These are phyloP conservation scores for Lacerta viridis DNA, from an alignment of 2,797 vertebrate genomes.

Conservation along the genomic window DNA sequence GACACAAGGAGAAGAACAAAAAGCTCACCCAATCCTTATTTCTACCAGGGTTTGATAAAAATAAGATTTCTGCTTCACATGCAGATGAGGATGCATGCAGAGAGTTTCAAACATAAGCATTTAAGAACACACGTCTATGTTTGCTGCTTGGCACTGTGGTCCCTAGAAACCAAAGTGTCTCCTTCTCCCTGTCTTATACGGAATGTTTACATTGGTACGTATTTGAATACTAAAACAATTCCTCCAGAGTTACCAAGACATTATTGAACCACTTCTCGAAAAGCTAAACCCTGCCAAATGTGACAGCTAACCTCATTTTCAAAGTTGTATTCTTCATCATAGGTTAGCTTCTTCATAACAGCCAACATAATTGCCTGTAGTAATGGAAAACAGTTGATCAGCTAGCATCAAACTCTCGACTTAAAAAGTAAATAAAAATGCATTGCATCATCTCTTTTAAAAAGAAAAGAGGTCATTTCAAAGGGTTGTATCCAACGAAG, in stretches of 20 bases:
- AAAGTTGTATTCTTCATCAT: constrained; percentile 99
- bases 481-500: no score
- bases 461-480: neutral
- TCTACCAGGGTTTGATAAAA: neutral
- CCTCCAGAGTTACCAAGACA: neutral
- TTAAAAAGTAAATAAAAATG: neutral
- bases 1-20: neutral
- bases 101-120: neutral
- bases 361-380: constrained; percentile 94
- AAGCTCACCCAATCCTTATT: neutral
- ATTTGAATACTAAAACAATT: neutral
- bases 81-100: neutral
- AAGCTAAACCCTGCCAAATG: constrained; percentile 19
- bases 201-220: neutral
- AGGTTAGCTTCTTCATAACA: constrained; percentile 98
- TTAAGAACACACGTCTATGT: neutral
- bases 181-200: no score
- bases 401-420: neutral
- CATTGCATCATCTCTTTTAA: neutral
- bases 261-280: neutral
- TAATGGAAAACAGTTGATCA: constrained; percentile 49
- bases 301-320: constrained; percentile 92
- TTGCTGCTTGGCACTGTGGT: neutral
- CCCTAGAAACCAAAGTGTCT: neutral
- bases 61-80: neutral